These are phyloP conservation scores for Chauna torquata DNA, from an alignment of 2,113 vertebrate genomes.

Conservation along the genomic window DNA sequence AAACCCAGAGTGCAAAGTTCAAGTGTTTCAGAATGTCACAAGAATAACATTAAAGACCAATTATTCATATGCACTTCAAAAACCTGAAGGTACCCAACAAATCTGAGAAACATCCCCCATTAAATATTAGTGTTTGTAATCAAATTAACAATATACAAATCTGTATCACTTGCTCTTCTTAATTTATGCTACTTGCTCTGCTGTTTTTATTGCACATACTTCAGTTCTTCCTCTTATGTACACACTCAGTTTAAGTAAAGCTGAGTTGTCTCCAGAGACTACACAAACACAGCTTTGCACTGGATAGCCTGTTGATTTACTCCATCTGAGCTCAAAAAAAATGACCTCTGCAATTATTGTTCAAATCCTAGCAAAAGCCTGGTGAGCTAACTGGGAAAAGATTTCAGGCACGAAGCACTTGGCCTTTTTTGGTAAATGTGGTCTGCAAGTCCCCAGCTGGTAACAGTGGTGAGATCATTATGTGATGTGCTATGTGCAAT, in stretches of 20 bases:
- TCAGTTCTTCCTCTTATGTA: conserved; percentile 52
- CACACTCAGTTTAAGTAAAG: conserved; percentile 55
- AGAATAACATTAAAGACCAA: not conserved
- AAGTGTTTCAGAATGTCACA: not conserved
- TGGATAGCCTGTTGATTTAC: conserved; percentile 73
- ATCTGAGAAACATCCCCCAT: not conserved
- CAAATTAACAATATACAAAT: conserved; percentile 1
- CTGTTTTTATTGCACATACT: conserved; percentile 44
- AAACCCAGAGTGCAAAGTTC: conserved; percentile 34
- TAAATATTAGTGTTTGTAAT: conserved; percentile 17
- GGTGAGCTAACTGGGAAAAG: conserved; percentile 82
- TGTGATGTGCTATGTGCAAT: conserved; percentile 73
- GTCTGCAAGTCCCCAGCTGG: conserved; percentile 79
- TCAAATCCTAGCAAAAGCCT: conserved; percentile 75
- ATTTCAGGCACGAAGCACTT: conserved; percentile 77
- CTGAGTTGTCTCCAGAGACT: conserved; percentile 46
- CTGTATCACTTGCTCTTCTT: not conserved
- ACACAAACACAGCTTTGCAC: conserved; percentile 22
- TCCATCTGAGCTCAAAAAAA: conserved; percentile 67
- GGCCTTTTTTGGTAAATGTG: conserved; percentile 89
- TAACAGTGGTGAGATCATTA: conserved; percentile 80
- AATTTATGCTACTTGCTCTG: not conserved
- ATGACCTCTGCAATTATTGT: conserved; percentile 79
- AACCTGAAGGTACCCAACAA: not conserved
- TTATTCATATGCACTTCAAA: not conserved